Percentiles rank a stretch among this genome's conserved stretches.
Conservation (phyloP, 1,140 invertebrate species). For the Aphidius ervi region DNA sequence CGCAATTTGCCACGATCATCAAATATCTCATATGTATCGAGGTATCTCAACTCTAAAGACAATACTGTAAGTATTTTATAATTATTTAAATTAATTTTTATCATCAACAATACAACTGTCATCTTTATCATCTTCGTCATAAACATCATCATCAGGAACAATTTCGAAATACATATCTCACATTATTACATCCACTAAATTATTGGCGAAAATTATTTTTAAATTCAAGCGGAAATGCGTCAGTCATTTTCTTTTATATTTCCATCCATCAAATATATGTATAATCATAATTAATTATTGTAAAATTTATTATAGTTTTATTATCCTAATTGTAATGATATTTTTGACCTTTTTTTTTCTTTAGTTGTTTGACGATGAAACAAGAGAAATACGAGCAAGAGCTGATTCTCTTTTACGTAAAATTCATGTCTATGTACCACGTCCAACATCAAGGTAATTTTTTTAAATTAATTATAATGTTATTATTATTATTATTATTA, state of each 20-base stretch:
- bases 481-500: not conserved
- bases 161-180: no score
- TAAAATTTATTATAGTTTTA: no score
- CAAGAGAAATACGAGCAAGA: slow-evolving; percentile 69
- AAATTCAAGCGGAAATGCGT: slow-evolving; percentile 8
- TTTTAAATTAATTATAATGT: not conserved
- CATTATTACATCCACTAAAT: no score
- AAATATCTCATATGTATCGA: slow-evolving; percentile 61
- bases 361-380: slow-evolving; percentile 76
- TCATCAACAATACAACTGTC: not conserved
- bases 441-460: slow-evolving; percentile 55
- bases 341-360: slow-evolving; percentile 19
- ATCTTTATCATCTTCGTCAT: not conserved
- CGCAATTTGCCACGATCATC: slow-evolving; percentile 60
- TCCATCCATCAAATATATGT: not conserved
- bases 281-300: no score
- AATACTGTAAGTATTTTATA: slow-evolving; percentile 59
- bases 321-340: no score
- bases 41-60: slow-evolving; percentile 71
- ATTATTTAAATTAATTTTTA: not conserved
- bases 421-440: slow-evolving; percentile 68
- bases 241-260: not conserved
- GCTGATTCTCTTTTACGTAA: slow-evolving; percentile 68
- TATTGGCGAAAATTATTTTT: no score
- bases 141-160: not conserved